Percentiles rank a stretch among this genome's conserved stretches.
Conservation (phyloP, 2,888 invertebrate species). For the Drosophila meridiana region DNA sequence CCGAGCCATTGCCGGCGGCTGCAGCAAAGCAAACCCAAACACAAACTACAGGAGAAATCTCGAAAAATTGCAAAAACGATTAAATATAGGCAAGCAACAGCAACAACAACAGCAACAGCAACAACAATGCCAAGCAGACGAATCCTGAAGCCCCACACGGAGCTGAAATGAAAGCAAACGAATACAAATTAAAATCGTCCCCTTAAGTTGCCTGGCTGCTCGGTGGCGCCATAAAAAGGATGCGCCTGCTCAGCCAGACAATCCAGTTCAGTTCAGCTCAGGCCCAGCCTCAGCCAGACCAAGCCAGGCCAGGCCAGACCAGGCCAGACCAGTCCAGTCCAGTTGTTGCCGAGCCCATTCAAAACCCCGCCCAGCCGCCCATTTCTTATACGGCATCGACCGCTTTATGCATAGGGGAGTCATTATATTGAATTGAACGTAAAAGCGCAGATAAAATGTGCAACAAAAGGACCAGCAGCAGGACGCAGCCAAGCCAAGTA, state of each 20-base stretch:
- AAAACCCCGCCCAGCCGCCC: constrained; percentile 18
- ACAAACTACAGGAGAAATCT: constrained; percentile 67
- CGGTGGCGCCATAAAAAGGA: constrained; percentile 74
- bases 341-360: constrained; percentile 22
- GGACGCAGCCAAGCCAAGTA: constrained; percentile 55
- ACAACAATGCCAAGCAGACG: constrained; percentile 40
- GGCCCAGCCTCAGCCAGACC: constrained; percentile 32
- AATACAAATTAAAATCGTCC: constrained; percentile 83
- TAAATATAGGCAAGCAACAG: constrained; percentile 63
- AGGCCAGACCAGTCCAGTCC: constrained; percentile 18
- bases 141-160: constrained; percentile 30
- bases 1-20: constrained; percentile 9
- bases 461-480: constrained; percentile 64
- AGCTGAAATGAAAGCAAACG: constrained; percentile 80
- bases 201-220: constrained; percentile 63
- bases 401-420: constrained; percentile 81
- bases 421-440: constrained; percentile 82
- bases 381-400: constrained; percentile 35
- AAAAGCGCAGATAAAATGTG: constrained; percentile 80
- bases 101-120: constrained; percentile 36
- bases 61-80: constrained; percentile 74
- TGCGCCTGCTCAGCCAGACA: constrained; percentile 53
- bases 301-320: constrained; percentile 26
- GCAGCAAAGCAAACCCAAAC: constrained; percentile 38
- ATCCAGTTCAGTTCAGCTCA: constrained; percentile 39